phyloP scores from a whole-genome alignment of 1,140 invertebrate genomes.

The Globodera rostochiensis region DNA sequence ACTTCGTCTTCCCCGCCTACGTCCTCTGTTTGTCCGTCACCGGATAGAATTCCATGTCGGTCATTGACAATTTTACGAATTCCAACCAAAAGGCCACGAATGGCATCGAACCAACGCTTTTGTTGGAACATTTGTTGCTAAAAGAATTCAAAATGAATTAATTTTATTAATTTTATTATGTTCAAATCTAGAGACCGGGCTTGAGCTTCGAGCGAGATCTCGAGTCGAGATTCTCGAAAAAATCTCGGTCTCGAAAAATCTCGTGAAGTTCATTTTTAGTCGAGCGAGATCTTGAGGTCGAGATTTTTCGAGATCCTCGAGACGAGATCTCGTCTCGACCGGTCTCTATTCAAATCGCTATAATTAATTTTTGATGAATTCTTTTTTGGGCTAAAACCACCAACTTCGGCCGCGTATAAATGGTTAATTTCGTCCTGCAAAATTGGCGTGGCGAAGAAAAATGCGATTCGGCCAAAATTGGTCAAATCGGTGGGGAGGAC shows the following conservation, averaged over 20 bases:
- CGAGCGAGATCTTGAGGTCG: too few relatives aligned
- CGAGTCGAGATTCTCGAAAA: too few relatives aligned
- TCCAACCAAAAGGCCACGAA: neutral
- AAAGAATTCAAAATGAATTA: too few relatives aligned
- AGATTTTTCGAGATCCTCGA: too few relatives aligned
- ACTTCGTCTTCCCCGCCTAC: neutral
- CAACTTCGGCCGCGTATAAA: neutral
- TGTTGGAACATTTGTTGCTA: neutral
- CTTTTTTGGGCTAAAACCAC: neutral
- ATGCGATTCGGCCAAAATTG: neutral
- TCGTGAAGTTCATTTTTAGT: too few relatives aligned
- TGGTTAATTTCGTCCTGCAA: constrained; percentile 2
- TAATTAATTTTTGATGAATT: neutral
- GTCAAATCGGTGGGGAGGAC: neutral
- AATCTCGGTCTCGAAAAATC: too few relatives aligned
- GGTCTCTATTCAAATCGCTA: neutral
- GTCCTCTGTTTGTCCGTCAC: neutral
- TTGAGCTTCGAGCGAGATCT: too few relatives aligned
- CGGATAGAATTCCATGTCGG: neutral
- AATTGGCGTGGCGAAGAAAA: neutral
- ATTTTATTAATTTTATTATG: neutral
- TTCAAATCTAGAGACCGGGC: too few relatives aligned
- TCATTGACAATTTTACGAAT: neutral
- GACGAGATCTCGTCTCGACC: too few relatives aligned
- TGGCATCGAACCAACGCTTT: neutral